Evolutionary conservation across 2,888 invertebrate genomes (phyloP).

Genomic region (Osmoderma eremita): DNA sequence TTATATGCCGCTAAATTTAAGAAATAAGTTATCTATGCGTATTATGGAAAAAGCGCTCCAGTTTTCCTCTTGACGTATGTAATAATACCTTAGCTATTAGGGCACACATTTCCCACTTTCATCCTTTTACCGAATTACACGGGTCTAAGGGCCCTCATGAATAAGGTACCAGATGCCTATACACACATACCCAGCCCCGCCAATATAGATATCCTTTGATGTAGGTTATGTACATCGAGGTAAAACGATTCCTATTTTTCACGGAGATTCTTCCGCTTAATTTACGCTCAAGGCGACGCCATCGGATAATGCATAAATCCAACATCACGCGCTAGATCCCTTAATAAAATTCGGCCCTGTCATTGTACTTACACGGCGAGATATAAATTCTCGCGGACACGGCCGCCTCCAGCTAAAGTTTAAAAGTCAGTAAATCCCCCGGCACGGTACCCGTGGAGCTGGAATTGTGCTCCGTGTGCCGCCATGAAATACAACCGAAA

Average conservation of each 20-base stretch:
- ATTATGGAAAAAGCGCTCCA: too few species aligned
- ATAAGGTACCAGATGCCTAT: neutral
- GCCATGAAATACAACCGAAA: slow-evolving; percentile 30
- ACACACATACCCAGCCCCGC: neutral
- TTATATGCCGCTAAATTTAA: too few species aligned
- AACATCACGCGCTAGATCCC: slow-evolving; percentile 32
- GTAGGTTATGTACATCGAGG: slow-evolving; percentile 12
- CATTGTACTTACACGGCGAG: slow-evolving; percentile 34
- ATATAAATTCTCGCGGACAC: slow-evolving; percentile 24
- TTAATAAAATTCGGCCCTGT: slow-evolving; percentile 33
- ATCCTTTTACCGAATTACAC: too few species aligned
- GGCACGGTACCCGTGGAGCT: slow-evolving; percentile 6
- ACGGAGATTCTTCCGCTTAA: slow-evolving; percentile 30
- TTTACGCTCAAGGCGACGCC: slow-evolving; percentile 31
- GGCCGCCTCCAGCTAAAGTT: slow-evolving; percentile 13
- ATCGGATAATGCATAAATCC: slow-evolving; percentile 33
- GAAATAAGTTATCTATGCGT: too few species aligned
- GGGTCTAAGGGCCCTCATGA: too few species aligned
- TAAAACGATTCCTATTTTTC: slow-evolving; percentile 25
- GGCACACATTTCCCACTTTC: too few species aligned
- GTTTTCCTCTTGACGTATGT: too few species aligned
- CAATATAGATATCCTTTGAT: slow-evolving; percentile 10
- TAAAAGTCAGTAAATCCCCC: slow-evolving; percentile 31
- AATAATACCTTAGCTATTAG: too few species aligned
- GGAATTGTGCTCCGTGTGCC: slow-evolving; percentile 14